Evolutionary conservation across 2,113 vertebrate genomes (phyloP).

Genomic region (Nothocercus nigrocapillus): DNA sequence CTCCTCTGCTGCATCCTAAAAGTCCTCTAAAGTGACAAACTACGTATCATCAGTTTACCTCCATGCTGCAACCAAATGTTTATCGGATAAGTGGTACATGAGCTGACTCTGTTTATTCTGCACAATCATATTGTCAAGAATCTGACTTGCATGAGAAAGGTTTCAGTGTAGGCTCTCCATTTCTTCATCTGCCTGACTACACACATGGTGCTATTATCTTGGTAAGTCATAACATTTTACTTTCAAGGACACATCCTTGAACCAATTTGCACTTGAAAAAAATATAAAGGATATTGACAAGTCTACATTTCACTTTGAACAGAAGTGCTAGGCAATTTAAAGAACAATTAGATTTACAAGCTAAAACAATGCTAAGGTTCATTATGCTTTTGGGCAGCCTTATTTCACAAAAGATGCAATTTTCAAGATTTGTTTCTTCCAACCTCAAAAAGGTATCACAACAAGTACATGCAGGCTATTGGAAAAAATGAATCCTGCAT

Average conservation of each 20-base stretch:
- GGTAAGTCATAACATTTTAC: not conserved
- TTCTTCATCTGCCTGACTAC: not conserved
- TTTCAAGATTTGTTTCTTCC: not conserved
- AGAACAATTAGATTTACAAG: not conserved
- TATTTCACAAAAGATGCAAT: not conserved
- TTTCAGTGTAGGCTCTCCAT: not conserved
- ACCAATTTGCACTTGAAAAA: not conserved
- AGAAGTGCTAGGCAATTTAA: not conserved
- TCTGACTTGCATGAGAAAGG: not conserved
- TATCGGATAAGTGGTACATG: not conserved
- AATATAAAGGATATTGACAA: not conserved
- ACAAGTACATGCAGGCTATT: not conserved
- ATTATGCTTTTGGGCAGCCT: not conserved
- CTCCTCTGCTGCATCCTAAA: not conserved
- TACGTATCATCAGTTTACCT: not conserved
- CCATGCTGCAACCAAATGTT: constrained; percentile 8
- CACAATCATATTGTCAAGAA: not conserved
- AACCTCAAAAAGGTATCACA: not conserved
- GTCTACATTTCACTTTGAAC: not conserved
- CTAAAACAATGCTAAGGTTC: not conserved
- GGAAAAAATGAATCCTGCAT: not conserved
- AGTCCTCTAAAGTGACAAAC: not conserved
- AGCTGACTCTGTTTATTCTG: not conserved
- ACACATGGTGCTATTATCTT: not conserved
- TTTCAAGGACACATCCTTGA: not conserved